Evolutionary conservation across 2,113 vertebrate species (phyloP).

Genomic region (Leptocoma aspasia): DNA sequence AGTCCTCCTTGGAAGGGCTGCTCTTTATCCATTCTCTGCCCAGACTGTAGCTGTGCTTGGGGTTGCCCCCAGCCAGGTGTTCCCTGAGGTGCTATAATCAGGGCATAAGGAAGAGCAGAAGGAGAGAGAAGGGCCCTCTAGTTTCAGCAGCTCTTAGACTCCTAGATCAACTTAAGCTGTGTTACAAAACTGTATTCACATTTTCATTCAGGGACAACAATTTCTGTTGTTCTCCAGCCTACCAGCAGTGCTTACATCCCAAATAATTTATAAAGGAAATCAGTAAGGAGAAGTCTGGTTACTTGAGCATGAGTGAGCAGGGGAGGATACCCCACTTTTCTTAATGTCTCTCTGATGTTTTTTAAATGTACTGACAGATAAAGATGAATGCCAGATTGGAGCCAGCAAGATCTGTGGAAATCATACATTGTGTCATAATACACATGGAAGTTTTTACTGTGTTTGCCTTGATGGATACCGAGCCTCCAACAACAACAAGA

Average conservation of each 20-base stretch:
- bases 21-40: neutral
- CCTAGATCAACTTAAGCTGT: neutral
- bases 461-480: constrained; percentile 85
- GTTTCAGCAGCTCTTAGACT: neutral
- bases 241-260: neutral
- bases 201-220: neutral
- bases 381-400: constrained; percentile 90
- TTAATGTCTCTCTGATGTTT: neutral
- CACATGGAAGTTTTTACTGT: constrained; percentile 90
- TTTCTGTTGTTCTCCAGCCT: neutral
- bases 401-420: constrained; percentile 85
- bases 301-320: neutral
- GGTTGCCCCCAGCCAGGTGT: neutral
- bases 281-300: neutral
- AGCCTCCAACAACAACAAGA: constrained; percentile 84
- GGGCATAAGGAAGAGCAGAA: neutral
- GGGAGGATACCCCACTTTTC: neutral
- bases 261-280: neutral
- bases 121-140: neutral
- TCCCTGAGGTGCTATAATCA: neutral
- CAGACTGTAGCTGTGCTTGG: neutral
- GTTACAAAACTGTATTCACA: neutral
- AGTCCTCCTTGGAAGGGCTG: neutral
- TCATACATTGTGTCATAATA: constrained; percentile 89
- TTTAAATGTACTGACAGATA: constrained; percentile 78